Evolutionary conservation across 1,140 invertebrate species (phyloP), one percentile per base, ranked within the genome.

Genomic region (Sweltsa coloradensis): DNA sequence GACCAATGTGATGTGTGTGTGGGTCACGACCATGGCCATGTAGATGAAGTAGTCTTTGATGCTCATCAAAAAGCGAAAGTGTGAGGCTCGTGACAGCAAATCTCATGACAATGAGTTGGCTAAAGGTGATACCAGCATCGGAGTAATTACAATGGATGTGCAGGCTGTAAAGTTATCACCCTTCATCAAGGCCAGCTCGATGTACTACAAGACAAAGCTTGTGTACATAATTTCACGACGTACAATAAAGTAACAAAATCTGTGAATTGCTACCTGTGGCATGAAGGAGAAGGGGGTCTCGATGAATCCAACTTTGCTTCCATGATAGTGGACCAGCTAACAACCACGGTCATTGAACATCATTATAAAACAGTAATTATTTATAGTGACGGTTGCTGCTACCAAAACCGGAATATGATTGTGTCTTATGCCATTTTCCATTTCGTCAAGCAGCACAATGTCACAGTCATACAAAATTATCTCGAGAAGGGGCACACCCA

Each of bases 141-240:
- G 11, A 19, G 47, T 51, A 26, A 48, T 59, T 27, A 50, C 52
- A 3, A 48, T 57, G 49, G 56, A 60, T 47, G 9, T 59, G 11
- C 39, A 56, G 45, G 34, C 52, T 18, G 53, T 60, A n/a, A 49
- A 55, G 47, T 37, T 58, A 18, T 29, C 45, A 42, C 59, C 58
- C 16, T 18, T 44, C 47, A 25, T 67, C 25, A 57, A 61, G n/a
- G 61, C 65, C 14, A 61, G 53, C 54, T 57, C 58, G 29, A 31
- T 67, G 25, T 69, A 69, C 53, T 69, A 61, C 53, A 68, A 66
- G 56, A 63, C 56, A 7, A 70, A 69, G 52, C 50, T 68, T 34
- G 52, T 13, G 43, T 58, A 16, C 64, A 69, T 55, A 70, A 70
- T 56, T 69, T 64, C 47, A 66, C 63, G 14, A 47, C 69, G 27